Evolutionary conservation across 2,888 invertebrate species (phyloP).

Genomic region (Neuroscelio doddi): DNA sequence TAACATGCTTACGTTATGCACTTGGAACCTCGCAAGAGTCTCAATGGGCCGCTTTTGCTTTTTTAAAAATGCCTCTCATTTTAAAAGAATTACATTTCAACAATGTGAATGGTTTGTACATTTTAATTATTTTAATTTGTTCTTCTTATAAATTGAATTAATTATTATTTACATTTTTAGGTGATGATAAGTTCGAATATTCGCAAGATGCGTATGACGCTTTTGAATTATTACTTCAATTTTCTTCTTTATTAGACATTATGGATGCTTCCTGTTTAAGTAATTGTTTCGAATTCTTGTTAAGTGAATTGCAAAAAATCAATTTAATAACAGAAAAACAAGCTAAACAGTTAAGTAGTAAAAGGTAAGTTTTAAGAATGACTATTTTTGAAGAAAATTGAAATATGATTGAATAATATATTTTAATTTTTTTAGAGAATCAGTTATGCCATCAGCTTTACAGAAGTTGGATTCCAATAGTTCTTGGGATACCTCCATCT

Average conservation of each 20-base stretch:
- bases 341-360: conserved; percentile 79
- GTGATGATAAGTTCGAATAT: conserved; percentile 77
- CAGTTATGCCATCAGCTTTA: conserved; percentile 76
- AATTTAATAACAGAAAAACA: conserved; percentile 87
- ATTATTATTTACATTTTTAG: conserved; percentile 20
- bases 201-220: conserved; percentile 86
- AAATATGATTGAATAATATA: background rate
- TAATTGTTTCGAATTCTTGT: conserved; percentile 87
- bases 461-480: conserved; percentile 80
- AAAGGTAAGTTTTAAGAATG: conserved; percentile 70
- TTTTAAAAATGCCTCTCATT: conserved; percentile 90
- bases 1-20: conserved; percentile 91
- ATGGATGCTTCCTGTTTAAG: conserved; percentile 92
- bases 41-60: conserved; percentile 95
- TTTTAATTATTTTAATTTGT: background rate
- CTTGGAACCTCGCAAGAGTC: conserved; percentile 89
- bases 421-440: conserved; percentile 73
- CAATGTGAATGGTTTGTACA: conserved; percentile 72
- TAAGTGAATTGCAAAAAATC: conserved; percentile 87
- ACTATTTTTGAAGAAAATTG: background rate
- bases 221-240: conserved; percentile 88
- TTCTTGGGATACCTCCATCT: conserved; percentile 81
- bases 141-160: conserved; percentile 3
- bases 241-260: conserved; percentile 88
- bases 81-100: conserved; percentile 80